Base-by-base conservation (phyloP, 2,797 vertebrate genomes). In the Amblyraja radiata region DNA sequence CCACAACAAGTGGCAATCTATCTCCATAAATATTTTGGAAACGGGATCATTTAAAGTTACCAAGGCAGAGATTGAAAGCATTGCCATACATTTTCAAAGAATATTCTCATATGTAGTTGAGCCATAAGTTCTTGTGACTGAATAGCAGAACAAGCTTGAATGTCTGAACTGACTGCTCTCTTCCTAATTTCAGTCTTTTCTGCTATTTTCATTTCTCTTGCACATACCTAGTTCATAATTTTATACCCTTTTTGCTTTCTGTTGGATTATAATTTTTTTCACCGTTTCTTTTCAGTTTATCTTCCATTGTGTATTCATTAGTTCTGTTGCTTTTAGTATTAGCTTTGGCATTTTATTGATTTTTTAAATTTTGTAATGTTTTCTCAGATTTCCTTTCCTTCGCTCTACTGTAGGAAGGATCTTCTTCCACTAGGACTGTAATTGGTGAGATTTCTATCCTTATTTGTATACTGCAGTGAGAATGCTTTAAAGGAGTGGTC, bases 301-400 rank as follows among this genome's bases (percentile, higher is more conserved):
- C 28, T 71, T 83, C 58, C 61, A 32, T 90, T 90, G 84, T 68
- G 32, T 65, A 58, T 63, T 63, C 61, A 61, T 14, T n/a, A 61
- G 25, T 68, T 68, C 61, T 36, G n/a, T 68, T 90, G 32, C 86
- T 2, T 90, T 32, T 83, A 83, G 54, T 90, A n/a, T 63, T 86
- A 86, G 23, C 58, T 32, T 90, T 90, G 36, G 21, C 6, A 32
- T 88, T 88, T 36, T 90, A 32, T 90, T 63, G 28, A 65, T 90
- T 88, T 88, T 86, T 88, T 86, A 14, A 54, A 90, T 36, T 32
- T 68, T 36, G 7, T 32, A 68, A 71, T 90, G 86, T 90, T 71
- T 90, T 90, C 65, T 71, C 63, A 71, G 86, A 32, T 90, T 90
- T 90, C 63, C 86, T 90, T 90, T 90, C 86, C 32, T 90, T 90